Evolutionary conservation across 1,140 invertebrate species (phyloP), one percentile per base, ranked within the genome.

Genomic region (Lucilia sericata): DNA sequence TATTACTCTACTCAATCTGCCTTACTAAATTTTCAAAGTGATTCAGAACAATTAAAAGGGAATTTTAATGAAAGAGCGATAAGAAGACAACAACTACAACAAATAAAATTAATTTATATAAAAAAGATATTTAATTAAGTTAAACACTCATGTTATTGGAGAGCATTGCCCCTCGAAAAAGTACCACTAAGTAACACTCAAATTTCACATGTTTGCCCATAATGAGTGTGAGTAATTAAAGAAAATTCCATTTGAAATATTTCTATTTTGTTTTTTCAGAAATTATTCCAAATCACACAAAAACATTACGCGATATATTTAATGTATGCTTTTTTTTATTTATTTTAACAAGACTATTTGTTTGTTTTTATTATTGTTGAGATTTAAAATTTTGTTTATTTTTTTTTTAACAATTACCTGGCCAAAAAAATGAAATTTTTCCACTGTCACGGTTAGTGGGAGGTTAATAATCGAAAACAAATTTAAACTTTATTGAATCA

Each of bases 241-340:
- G n/a, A 70, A 25, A 70, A 70, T 70, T 70, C n/a, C 65, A 25
- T 70, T 70, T 70, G 19, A 21, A 21, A 60, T 60, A 60, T 70
- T 70, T 70, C 7, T 3, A 4, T 70, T 19, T 55, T 55, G 5
- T 42, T 42, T 42, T 42, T 42, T 42, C 2, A 8, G 42, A 42
- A 42, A 42, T 8, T 42, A 42, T 42, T 42, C 5, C 42, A 42
- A 42, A 42, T 42, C 42, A 42, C 42, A 42, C 5, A 42, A 42
- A 42, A 42, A 42, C 42, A 42, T 10, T 42, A 10, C 42, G 42
- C 42, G 42, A 42, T 42, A 42, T 42, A 30, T 30, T 42, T 42
- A 42, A 42, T 42, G 42, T 42, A 3, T 7, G 42, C 0, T 8
- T 42, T 42, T 7, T 42, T 42, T 7, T 42, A 42, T 42, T 42